Conservation (phyloP, 2,797 vertebrate genomes). For the Falco peregrinus region DNA sequence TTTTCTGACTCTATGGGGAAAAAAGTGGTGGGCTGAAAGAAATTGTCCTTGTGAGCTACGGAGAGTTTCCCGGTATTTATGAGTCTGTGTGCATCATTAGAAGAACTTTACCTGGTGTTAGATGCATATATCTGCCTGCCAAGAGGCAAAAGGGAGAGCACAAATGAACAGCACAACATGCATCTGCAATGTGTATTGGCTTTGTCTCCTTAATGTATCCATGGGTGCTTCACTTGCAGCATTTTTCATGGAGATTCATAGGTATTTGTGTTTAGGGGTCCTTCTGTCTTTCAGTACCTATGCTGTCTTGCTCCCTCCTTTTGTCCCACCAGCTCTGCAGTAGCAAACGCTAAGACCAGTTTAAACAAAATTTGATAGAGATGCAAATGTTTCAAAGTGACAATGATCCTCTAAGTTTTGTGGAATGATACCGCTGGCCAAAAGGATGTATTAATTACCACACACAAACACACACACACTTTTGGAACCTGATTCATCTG, state of each 20-base stretch:
- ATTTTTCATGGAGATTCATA: neutral
- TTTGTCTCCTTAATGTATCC: constrained; percentile 15
- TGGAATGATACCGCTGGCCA: neutral
- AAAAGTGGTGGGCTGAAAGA: neutral
- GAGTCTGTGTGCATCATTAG: neutral
- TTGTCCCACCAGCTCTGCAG: neutral
- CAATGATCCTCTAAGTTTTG: neutral
- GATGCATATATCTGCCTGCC: neutral
- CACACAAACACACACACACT: neutral
- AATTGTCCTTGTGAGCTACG: neutral
- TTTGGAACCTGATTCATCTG: neutral
- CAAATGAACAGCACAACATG: neutral
- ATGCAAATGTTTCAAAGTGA: neutral
- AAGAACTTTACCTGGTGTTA: neutral
- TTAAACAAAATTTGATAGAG: neutral
- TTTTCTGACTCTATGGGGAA: neutral
- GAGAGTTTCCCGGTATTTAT: neutral
- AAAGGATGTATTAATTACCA: neutral
- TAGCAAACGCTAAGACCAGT: neutral
- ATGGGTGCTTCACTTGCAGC: neutral
- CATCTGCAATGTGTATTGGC: constrained; percentile 6
- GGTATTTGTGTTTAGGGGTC: neutral
- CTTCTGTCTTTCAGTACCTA: neutral
- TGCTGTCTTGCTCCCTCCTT: neutral
- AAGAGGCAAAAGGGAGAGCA: neutral